These are phyloP conservation scores for Brevimyrus niger DNA, from an alignment of 2,113 vertebrate species.

Conservation along the genomic window DNA sequence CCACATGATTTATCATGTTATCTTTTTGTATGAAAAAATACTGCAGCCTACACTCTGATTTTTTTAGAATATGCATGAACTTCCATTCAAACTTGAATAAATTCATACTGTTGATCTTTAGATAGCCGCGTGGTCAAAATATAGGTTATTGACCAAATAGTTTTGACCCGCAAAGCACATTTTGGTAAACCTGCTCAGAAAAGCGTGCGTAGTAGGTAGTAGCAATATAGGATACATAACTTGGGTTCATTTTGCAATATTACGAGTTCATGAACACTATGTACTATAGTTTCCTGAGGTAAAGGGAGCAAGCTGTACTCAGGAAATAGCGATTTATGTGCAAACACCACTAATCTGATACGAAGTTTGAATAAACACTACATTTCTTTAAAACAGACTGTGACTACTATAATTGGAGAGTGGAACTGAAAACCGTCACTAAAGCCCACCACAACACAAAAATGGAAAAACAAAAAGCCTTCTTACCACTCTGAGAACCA, in stretches of 20 bases:
- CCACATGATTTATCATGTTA: not conserved
- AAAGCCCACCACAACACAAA: not conserved
- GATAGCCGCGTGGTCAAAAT: not conserved
- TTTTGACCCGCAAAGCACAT: not conserved
- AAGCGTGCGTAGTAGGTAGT: not conserved
- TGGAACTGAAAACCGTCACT: not conserved
- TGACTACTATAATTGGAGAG: not conserved
- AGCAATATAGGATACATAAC: not conserved
- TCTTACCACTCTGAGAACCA: slow-evolving; percentile 7
- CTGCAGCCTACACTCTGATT: not conserved
- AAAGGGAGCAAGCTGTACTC: not conserved
- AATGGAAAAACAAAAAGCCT: not conserved
- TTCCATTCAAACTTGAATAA: not conserved
- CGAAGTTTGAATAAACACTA: not conserved
- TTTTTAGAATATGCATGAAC: not conserved
- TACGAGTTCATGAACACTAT: not conserved
- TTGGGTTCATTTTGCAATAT: not conserved
- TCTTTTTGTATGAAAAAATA: not conserved
- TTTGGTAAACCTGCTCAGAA: not conserved
- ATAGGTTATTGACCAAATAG: not conserved
- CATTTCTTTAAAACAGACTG: not conserved
- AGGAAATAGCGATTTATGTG: not conserved
- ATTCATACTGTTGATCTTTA: not conserved
- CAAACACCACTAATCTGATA: not conserved
- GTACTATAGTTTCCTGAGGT: not conserved